A percentile compares a stretch with the other conserved stretches of the same genome.
Evolutionary conservation across 2,888 invertebrate species (phyloP).

Genomic region (Drosophila kuntzei): DNA sequence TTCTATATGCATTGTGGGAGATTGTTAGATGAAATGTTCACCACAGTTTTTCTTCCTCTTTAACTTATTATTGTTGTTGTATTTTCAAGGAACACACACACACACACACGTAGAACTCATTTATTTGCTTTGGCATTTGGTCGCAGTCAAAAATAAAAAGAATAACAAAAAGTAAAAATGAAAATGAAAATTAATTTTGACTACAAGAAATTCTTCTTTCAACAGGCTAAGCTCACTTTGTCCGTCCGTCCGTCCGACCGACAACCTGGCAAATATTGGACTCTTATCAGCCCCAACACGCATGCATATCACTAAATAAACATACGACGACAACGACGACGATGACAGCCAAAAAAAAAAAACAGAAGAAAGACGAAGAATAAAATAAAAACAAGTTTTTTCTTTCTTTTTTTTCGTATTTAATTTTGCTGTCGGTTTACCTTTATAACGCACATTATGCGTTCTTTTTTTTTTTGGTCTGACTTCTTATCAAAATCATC

Average conservation of each 20-base stretch:
- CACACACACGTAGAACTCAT: conserved; percentile 28
- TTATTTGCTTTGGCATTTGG: conserved; percentile 77
- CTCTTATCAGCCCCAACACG: conserved; percentile 60
- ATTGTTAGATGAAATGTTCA: conserved; percentile 44
- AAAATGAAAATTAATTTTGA: conserved; percentile 53
- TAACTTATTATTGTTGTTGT: not conserved
- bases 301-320: conserved; percentile 70
- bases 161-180: too few species aligned
- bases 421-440: conserved; percentile 39
- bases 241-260: conserved; percentile 3
- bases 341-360: conserved; percentile 43
- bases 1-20: conserved; percentile 41
- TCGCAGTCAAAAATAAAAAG: conserved; percentile 67
- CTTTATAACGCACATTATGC: conserved; percentile 54
- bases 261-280: conserved; percentile 60
- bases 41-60: conserved; percentile 7
- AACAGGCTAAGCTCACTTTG: conserved; percentile 42
- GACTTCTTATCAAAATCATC: conserved; percentile 57
- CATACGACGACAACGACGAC: conserved; percentile 35
- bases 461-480: conserved; percentile 35
- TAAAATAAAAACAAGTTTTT: conserved; percentile 24
- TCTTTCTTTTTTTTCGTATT: conserved; percentile 28
- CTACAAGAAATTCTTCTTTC: conserved; percentile 41
- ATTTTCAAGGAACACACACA: conserved; percentile 61
- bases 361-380: conserved; percentile 26